Evolutionary conservation across 2,113 vertebrate genomes (phyloP).

Genomic region (Grallaria varia): DNA sequence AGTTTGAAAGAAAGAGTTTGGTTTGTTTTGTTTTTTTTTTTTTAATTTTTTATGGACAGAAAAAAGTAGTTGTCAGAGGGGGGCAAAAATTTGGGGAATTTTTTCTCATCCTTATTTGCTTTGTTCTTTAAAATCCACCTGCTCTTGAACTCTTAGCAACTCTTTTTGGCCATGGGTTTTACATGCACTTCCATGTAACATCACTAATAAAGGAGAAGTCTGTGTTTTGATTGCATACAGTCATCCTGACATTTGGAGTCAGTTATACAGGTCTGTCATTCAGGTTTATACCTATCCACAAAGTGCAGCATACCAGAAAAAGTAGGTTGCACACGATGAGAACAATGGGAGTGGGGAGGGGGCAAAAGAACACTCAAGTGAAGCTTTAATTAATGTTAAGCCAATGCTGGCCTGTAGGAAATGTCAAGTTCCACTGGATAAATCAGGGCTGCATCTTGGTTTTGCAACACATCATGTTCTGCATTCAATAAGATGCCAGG

Average conservation of each 20-base stretch:
- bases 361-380: background rate
- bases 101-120: background rate
- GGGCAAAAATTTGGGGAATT: background rate
- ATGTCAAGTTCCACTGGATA: slow-evolving; percentile 47
- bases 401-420: slow-evolving; percentile 9
- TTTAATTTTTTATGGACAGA: background rate
- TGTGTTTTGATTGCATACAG: background rate
- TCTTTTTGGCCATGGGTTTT: background rate
- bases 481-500: slow-evolving; percentile 38
- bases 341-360: background rate
- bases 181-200: background rate
- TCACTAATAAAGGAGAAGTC: background rate
- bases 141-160: background rate
- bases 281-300: background rate
- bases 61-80: background rate
- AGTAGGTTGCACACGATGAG: background rate
- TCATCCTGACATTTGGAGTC: background rate
- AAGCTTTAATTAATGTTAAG: slow-evolving; percentile 56
- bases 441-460: slow-evolving; percentile 5
- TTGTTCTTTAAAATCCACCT: background rate
- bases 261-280: background rate
- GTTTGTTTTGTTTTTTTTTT: no score
- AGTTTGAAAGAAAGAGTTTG: background rate
- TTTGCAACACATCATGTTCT: slow-evolving; percentile 36
- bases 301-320: background rate